Percentiles rank a stretch among this genome's conserved stretches.
Evolutionary conservation across 2,888 invertebrate genomes (phyloP).

Genomic region (Zootermopsis nevadensis): DNA sequence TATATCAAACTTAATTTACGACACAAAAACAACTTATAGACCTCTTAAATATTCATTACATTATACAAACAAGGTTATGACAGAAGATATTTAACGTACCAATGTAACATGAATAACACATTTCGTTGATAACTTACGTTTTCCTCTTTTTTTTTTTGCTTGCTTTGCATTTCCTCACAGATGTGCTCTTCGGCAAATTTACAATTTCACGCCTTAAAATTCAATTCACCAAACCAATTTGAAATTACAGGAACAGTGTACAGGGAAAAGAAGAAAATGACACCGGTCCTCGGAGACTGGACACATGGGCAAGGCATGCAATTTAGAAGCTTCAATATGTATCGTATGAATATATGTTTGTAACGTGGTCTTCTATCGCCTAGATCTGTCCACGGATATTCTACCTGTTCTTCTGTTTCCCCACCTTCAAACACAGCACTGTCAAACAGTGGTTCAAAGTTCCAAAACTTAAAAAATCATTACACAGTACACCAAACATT

Average conservation of each 20-base stretch:
- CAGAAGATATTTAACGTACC: too few relatives aligned
- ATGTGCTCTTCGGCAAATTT: too few relatives aligned
- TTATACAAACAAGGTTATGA: too few relatives aligned
- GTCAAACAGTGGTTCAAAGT: not conserved
- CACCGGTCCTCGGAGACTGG: not conserved
- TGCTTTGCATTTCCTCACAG: too few relatives aligned
- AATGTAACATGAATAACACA: too few relatives aligned
- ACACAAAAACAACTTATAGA: too few relatives aligned
- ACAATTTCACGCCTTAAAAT: not conserved
- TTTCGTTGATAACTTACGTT: too few relatives aligned
- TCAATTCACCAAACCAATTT: not conserved
- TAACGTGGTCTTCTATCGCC: not conserved
- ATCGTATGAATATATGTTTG: not conserved
- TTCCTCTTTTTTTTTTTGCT: too few relatives aligned
- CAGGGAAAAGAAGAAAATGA: not conserved
- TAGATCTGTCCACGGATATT: not conserved
- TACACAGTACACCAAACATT: slow-evolving; percentile 7
- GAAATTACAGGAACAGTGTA: not conserved
- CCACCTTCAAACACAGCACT: not conserved
- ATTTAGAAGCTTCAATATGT: not conserved
- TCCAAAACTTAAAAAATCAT: slow-evolving; percentile 6
- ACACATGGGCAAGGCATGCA: not conserved
- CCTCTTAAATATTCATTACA: too few relatives aligned
- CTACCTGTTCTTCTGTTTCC: not conserved
- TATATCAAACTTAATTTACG: too few relatives aligned